These are phyloP conservation scores for Gymnodraco acuticeps DNA, from an alignment of 2,797 vertebrate genomes.

Conservation along the genomic window DNA sequence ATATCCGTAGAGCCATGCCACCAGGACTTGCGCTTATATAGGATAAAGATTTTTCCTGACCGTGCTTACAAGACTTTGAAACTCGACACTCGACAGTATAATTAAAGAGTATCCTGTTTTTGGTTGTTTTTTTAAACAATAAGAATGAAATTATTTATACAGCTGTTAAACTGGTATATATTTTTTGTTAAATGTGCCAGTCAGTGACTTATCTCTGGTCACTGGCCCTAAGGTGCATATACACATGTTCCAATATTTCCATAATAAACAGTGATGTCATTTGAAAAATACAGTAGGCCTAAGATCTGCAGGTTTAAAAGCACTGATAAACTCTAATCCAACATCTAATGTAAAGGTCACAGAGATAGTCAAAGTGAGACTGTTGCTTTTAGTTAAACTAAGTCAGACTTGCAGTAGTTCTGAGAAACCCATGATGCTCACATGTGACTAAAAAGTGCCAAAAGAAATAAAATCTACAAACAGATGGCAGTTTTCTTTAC, in stretches of 20 bases:
- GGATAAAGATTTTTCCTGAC: no score
- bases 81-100: no score
- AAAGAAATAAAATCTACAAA: background rate
- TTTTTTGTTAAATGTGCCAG: background rate
- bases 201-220: slow-evolving; percentile 7
- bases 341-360: background rate
- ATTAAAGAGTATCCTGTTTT: no score
- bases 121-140: no score
- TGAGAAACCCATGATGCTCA: background rate
- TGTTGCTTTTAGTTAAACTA: no score
- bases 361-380: background rate
- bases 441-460: background rate
- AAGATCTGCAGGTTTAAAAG: background rate
- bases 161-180: no score
- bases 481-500: slow-evolving; percentile 28
- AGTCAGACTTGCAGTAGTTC: background rate
- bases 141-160: no score
- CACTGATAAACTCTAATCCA: background rate
- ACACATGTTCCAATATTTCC: slow-evolving; percentile 44
- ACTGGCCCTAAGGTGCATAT: slow-evolving; percentile 30
- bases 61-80: no score
- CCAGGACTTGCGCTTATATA: background rate
- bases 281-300: background rate
- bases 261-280: slow-evolving; percentile 54
- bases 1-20: background rate